Evolutionary conservation across 1,140 invertebrate genomes (phyloP).

Genomic region (Monochamus saltuarius): DNA sequence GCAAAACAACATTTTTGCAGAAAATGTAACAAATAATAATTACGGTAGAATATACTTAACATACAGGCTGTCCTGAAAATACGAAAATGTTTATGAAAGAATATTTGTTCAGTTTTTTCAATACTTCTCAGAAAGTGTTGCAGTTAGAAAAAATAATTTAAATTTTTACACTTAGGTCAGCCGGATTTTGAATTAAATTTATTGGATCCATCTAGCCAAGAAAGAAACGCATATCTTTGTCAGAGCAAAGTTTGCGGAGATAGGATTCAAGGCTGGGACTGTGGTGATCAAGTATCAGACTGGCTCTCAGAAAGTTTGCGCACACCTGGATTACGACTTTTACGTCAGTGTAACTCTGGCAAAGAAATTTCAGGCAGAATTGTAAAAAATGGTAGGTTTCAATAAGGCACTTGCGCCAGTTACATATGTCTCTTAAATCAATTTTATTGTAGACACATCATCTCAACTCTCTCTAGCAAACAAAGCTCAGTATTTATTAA

Average conservation of each 20-base stretch:
- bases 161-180: slow-evolving; percentile 14
- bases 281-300: slow-evolving; percentile 72
- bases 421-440: background rate
- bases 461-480: slow-evolving; percentile 73
- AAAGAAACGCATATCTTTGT: slow-evolving; percentile 57
- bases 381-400: slow-evolving; percentile 22
- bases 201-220: background rate
- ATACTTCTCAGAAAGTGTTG: no score
- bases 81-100: no score
- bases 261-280: slow-evolving; percentile 75
- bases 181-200: slow-evolving; percentile 20
- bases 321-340: slow-evolving; percentile 65
- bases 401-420: no score
- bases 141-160: no score
- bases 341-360: slow-evolving; percentile 59
- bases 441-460: slow-evolving; percentile 6
- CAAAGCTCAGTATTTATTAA: slow-evolving; percentile 84
- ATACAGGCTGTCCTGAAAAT: no score
- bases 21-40: no score
- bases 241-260: slow-evolving; percentile 85
- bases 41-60: no score
- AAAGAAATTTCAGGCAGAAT: slow-evolving; percentile 23
- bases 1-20: no score
- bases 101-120: no score
- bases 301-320: slow-evolving; percentile 74